These are phyloP conservation scores for Regulus satrapa DNA, from an alignment of 2,113 vertebrate genomes.

Conservation along the genomic window DNA sequence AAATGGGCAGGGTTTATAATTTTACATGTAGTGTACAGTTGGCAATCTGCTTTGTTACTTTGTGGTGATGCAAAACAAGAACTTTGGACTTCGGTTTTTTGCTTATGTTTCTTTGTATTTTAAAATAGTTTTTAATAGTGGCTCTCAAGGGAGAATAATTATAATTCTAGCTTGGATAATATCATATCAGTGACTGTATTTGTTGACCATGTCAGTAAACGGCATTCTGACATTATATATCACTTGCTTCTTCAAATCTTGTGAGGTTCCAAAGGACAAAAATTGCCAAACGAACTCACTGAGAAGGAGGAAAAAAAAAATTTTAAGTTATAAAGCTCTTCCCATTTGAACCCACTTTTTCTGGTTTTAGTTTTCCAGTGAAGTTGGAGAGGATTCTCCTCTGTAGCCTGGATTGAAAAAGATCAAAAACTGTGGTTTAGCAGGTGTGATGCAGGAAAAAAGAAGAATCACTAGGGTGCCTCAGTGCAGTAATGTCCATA, in stretches of 20 bases:
- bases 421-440: neutral
- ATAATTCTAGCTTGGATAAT: neutral
- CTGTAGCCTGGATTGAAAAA: neutral
- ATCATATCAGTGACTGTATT: neutral
- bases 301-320: neutral
- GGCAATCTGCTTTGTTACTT: neutral
- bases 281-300: neutral
- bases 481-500: neutral
- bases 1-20: neutral
- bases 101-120: neutral
- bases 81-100: neutral
- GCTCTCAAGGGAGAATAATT: neutral
- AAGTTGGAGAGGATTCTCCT: neutral
- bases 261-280: neutral
- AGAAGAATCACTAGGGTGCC: neutral
- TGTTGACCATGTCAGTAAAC: neutral
- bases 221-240: neutral
- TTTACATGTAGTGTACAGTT: neutral
- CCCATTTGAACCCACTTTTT: neutral
- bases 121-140: neutral
- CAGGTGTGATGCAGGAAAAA: neutral
- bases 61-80: neutral
- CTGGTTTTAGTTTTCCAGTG: neutral
- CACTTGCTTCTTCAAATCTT: neutral
- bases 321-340: neutral